Conservation (phyloP, 2,797 vertebrate genomes). For the Trichosurus vulpecula region DNA sequence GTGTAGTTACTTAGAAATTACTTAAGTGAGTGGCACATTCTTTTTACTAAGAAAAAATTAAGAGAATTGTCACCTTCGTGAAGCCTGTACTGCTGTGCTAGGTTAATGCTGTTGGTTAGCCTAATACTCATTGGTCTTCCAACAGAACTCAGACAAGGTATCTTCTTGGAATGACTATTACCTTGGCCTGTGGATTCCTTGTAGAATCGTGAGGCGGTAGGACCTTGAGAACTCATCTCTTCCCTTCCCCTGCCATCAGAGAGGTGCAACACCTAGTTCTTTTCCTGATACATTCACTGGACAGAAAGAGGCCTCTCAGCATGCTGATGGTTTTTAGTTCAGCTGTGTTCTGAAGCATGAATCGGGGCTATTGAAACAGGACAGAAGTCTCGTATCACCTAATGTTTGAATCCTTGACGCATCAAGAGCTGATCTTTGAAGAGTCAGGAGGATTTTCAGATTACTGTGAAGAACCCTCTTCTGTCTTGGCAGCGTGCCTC, state of each 20-base stretch:
- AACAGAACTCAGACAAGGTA: not conserved
- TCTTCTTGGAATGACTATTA: not conserved
- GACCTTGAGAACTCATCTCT: not conserved
- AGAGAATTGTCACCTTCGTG: conserved; percentile 12
- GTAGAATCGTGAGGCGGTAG: not conserved
- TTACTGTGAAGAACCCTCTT: not conserved
- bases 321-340: not conserved
- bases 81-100: not conserved
- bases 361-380: not conserved
- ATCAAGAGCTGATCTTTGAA: not conserved
- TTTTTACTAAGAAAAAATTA: conserved; percentile 38
- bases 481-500: not conserved
- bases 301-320: not conserved
- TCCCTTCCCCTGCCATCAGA: not conserved
- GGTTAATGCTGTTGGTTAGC: conserved; percentile 25
- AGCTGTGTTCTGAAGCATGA: not conserved
- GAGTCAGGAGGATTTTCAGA: not conserved
- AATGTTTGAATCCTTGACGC: not conserved
- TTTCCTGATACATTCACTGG: not conserved
- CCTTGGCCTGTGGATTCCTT: not conserved
- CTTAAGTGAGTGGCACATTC: conserved; percentile 23
- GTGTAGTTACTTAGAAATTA: conserved; percentile 50
- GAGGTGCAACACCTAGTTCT: not conserved
- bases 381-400: not conserved
- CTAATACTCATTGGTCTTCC: conserved; percentile 3